Percentiles rank a stretch among this genome's conserved stretches.
Conservation (phyloP, 1,140 invertebrate species). For the Palaemon carinicauda region DNA sequence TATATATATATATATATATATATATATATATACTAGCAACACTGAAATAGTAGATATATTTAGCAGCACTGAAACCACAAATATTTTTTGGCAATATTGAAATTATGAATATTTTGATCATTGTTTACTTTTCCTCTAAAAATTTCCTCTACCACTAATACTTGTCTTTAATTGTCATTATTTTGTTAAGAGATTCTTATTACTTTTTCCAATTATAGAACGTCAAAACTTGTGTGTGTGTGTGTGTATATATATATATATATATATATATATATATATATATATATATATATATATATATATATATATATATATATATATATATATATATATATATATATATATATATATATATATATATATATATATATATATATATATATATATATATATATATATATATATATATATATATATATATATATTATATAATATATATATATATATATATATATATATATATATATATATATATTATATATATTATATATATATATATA, state of each 20-base stretch:
- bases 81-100: no score
- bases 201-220: no score
- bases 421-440: not conserved
- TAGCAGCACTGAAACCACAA: no score
- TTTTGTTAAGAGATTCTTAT: no score
- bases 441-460: slow-evolving; percentile 5
- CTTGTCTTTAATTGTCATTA: no score
- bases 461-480: slow-evolving; percentile 9
- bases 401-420: not conserved
- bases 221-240: no score
- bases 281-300: slow-evolving; percentile 11
- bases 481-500: slow-evolving; percentile 9
- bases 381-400: slow-evolving; percentile 1
- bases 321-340: not conserved
- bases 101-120: no score
- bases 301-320: not conserved
- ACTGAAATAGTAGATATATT: no score
- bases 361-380: not conserved
- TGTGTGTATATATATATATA: not conserved
- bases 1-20: no score
- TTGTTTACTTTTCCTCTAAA: no score
- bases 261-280: slow-evolving; percentile 11
- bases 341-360: not conserved
- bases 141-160: no score
- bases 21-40: no score